Evolutionary conservation across 2,888 invertebrate genomes (phyloP).

Genomic region (Lochmaea crataegi): DNA sequence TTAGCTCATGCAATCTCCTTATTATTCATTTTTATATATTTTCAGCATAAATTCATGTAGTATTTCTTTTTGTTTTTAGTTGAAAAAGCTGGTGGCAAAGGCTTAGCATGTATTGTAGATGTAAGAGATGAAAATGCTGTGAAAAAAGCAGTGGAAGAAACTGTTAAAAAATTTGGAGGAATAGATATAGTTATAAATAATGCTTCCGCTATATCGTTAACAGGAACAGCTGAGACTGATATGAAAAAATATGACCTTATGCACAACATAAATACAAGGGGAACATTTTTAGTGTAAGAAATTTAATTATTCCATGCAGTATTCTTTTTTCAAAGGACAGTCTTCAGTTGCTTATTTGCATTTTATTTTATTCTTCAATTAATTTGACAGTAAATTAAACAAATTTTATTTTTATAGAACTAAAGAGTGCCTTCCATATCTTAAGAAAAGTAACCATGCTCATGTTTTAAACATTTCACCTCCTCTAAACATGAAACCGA

Average conservation of each 20-base stretch:
- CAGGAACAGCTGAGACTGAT: conserved; percentile 84
- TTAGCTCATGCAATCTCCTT: no score
- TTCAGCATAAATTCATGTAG: background rate
- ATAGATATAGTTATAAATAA: conserved; percentile 96
- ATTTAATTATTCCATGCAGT: background rate
- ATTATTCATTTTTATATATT: background rate
- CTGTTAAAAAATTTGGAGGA: conserved; percentile 90
- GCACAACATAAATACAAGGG: conserved; percentile 94
- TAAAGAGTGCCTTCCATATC: conserved; percentile 87
- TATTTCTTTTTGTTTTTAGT: conserved; percentile 69
- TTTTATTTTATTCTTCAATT: background rate
- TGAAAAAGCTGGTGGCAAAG: conserved; percentile 87
- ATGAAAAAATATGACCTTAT: conserved; percentile 98
- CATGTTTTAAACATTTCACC: conserved; percentile 97
- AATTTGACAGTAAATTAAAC: background rate
- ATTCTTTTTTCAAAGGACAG: no score
- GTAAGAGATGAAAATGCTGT: conserved; percentile 85
- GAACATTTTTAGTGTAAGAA: conserved; percentile 91
- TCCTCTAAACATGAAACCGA: conserved; percentile 87
- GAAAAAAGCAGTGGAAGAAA: conserved; percentile 76
- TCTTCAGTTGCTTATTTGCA: background rate
- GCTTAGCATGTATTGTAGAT: conserved; percentile 88
- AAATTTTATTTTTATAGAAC: conserved; percentile 74
- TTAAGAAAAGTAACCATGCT: conserved; percentile 88
- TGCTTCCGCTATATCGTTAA: conserved; percentile 92